Conservation (phyloP, 2,113 vertebrate genomes). For the Petaurus breviceps region DNA sequence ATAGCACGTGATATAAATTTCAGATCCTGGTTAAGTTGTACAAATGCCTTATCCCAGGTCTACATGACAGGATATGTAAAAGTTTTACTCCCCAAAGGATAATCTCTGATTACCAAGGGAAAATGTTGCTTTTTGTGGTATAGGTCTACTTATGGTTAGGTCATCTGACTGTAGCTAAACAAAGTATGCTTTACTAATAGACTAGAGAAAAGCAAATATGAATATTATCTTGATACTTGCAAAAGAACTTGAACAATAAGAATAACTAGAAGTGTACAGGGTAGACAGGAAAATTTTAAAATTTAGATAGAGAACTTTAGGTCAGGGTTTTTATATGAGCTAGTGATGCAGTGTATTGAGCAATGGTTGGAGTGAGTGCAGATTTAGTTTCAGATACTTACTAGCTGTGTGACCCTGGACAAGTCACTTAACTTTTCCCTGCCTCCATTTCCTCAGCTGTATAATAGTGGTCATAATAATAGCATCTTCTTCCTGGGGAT, state of each 20-base stretch:
- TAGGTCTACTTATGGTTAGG: neutral
- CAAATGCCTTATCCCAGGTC: neutral
- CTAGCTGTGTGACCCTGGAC: neutral
- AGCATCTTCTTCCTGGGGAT: neutral
- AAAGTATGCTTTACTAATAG: neutral
- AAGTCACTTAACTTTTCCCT: neutral
- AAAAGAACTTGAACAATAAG: neutral
- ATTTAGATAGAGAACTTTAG: neutral
- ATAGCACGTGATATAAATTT: neutral
- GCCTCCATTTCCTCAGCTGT: neutral
- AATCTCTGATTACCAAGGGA: neutral
- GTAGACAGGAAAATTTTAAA: neutral
- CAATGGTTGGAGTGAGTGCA: neutral
- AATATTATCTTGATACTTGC: neutral
- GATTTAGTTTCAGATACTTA: neutral
- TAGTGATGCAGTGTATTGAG: neutral
- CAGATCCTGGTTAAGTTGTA: neutral
- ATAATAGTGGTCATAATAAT: neutral
- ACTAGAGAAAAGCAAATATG: neutral
- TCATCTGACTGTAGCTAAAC: neutral
- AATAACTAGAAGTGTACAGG: neutral
- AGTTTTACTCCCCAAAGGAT: neutral
- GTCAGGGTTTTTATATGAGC: neutral
- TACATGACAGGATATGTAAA: neutral
- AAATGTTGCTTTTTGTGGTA: neutral